phyloP scores from a whole-genome alignment of 2,113 vertebrate genomes.

The Alces alces region DNA sequence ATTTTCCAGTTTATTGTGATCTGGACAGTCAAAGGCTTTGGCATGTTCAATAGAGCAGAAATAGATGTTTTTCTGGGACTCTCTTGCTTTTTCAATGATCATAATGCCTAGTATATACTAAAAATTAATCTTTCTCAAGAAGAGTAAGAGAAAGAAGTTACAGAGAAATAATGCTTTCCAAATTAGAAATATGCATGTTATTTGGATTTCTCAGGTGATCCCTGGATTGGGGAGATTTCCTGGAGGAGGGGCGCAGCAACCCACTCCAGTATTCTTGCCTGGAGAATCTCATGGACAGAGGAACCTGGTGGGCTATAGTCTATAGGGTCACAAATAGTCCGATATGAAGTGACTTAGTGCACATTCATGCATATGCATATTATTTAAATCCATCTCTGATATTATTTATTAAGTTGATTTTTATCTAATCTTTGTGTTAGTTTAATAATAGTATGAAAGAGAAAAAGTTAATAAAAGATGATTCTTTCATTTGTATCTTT shows the following conservation, averaged over 20 bases:
- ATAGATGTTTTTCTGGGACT: too few relatives aligned
- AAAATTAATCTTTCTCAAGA: background rate
- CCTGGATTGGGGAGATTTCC: background rate
- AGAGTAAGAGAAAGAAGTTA: background rate
- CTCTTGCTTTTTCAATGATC: too few relatives aligned
- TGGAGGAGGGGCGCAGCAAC: background rate
- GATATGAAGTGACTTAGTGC: background rate
- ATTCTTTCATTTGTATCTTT: background rate
- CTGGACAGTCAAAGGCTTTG: too few relatives aligned
- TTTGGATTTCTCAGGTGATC: background rate
- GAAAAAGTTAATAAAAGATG: background rate
- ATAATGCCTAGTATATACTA: background rate
- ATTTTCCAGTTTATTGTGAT: too few relatives aligned
- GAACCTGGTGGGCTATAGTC: background rate
- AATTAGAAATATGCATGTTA: background rate
- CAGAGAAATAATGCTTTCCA: background rate
- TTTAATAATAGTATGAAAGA: background rate
- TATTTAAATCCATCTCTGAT: background rate
- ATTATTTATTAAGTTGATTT: background rate
- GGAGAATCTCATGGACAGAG: background rate
- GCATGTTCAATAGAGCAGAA: too few relatives aligned
- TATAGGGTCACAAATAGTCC: background rate
- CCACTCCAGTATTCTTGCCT: background rate
- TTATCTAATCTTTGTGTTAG: background rate
- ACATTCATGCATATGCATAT: fast-evolving